Base-by-base conservation (phyloP, 2,113 vertebrate species). In the Fregetta grallaria region DNA sequence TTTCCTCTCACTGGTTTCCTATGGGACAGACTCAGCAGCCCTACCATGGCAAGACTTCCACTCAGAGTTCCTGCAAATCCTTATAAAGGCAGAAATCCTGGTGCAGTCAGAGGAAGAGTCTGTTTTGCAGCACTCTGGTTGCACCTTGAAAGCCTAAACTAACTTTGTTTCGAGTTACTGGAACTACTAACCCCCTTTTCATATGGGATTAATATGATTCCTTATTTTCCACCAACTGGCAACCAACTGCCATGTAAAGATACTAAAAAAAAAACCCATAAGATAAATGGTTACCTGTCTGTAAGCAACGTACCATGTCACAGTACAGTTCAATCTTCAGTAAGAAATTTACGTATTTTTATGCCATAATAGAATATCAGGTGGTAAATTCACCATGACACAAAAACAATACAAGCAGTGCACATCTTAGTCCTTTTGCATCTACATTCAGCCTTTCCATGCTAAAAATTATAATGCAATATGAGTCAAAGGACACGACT, bases 41-140 rank as follows among this genome's bases (percentile, higher is more conserved):
- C 71, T 47, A 72, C 40, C 68, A 79, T 9, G 1, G 45, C 52
- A 90, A 65, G 74, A 91, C 80, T 87, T 94, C 95, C 90, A 95
- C 67, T 50, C 75, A 4, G 26, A 96, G 86, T 86, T 94, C 96
- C 92, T 96, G 80, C 73, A 90, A 82, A 66, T 45, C 86, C 94
- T 95, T 96, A 92, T 61, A 96, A 91, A 95, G 93, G 55, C 90
- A 97, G 45, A 96, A 92, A 91, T 78, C n/a, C 65, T 71, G 55
- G 26, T 52, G 73, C 61, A 66, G 73, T 32, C 85, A 82, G 74
- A 96, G 81, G 90, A 96, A 92, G 47, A 92, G 36, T 36, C 71
- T 93, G 63, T 94, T 90, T 91, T 88, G 85, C 88, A 95, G 59
- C 66, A 44, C 44, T 75, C 58, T 61, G 32, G 40, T 78, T 86